Evolutionary conservation across 1,140 invertebrate genomes (phyloP).

Genomic region (Euwallacea fornicatus): DNA sequence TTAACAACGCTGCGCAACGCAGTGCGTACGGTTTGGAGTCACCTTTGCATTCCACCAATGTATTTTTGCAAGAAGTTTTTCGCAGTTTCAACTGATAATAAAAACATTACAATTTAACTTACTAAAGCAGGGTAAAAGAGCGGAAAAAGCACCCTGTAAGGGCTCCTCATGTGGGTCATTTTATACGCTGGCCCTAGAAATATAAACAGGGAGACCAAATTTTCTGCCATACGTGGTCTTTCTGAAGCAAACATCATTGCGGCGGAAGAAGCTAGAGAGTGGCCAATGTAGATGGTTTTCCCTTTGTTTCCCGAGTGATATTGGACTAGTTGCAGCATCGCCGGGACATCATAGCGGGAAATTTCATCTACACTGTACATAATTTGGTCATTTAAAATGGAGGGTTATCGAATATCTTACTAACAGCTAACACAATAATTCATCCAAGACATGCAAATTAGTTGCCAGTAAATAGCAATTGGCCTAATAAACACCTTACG

Average conservation of each 20-base stretch:
- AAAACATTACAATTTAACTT: constrained; percentile 14
- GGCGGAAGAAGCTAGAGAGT: constrained; percentile 54
- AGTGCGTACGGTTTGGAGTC: too few relatives aligned
- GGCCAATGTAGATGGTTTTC: constrained; percentile 61
- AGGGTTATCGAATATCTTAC: too few relatives aligned
- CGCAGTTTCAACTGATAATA: not conserved
- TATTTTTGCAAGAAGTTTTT: constrained; percentile 5
- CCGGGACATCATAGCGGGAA: constrained; percentile 61
- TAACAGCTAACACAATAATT: too few relatives aligned
- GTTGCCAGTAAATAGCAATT: too few relatives aligned
- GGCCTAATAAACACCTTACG: too few relatives aligned
- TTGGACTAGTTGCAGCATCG: constrained; percentile 59
- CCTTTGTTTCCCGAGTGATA: constrained; percentile 52
- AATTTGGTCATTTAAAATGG: too few relatives aligned
- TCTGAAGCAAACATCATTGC: constrained; percentile 55
- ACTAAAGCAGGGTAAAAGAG: constrained; percentile 42
- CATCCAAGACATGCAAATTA: too few relatives aligned
- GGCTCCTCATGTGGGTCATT: constrained; percentile 45
- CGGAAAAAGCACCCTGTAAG: constrained; percentile 45
- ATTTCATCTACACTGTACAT: constrained; percentile 59
- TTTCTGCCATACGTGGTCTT: constrained; percentile 50
- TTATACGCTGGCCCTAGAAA: constrained; percentile 49
- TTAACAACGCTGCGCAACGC: too few relatives aligned
- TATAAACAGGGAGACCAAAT: constrained; percentile 45
- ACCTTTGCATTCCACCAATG: too few relatives aligned